Conservation (phyloP, 2,113 vertebrate species). For the Crypturellus undulatus region DNA sequence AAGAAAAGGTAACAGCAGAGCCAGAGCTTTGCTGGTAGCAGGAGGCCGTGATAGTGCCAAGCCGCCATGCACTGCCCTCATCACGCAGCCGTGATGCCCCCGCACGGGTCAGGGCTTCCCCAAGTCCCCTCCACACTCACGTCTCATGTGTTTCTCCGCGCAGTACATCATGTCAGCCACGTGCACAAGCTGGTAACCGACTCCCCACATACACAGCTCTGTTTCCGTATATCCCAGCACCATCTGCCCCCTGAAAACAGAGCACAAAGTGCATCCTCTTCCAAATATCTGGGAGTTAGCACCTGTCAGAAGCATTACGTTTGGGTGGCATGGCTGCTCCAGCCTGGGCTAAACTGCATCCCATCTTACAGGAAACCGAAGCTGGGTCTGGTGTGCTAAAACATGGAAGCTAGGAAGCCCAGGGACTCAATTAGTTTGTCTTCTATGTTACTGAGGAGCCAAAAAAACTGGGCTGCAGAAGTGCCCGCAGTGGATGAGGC, state of each 20-base stretch:
- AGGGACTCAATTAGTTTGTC: neutral
- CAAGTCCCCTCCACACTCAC: constrained; percentile 58
- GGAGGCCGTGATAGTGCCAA: neutral
- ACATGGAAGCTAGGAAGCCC: neutral
- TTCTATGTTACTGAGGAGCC: fast-evolving
- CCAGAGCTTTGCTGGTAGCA: neutral
- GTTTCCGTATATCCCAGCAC: constrained; percentile 81
- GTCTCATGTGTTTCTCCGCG: constrained; percentile 79
- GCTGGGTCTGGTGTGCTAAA: neutral
- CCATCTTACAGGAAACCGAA: neutral
- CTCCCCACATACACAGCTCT: constrained; percentile 79
- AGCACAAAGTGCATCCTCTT: neutral
- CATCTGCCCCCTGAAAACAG: constrained; percentile 11
- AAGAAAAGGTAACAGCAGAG: fast-evolving
- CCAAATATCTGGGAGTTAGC: neutral
- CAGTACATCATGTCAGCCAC: constrained; percentile 83
- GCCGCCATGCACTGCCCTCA: too few species aligned
- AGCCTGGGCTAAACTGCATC: neutral
- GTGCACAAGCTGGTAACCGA: constrained; percentile 86
- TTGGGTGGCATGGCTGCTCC: neutral
- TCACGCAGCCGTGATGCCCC: too few species aligned
- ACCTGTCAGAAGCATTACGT: neutral
- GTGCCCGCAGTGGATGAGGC: neutral
- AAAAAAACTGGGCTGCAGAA: neutral
- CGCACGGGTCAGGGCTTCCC: too few species aligned